A percentile compares a stretch with the other conserved stretches of the same genome.
Evolutionary conservation across 1,140 invertebrate species (phyloP).

Genomic region (Delia radicum): DNA sequence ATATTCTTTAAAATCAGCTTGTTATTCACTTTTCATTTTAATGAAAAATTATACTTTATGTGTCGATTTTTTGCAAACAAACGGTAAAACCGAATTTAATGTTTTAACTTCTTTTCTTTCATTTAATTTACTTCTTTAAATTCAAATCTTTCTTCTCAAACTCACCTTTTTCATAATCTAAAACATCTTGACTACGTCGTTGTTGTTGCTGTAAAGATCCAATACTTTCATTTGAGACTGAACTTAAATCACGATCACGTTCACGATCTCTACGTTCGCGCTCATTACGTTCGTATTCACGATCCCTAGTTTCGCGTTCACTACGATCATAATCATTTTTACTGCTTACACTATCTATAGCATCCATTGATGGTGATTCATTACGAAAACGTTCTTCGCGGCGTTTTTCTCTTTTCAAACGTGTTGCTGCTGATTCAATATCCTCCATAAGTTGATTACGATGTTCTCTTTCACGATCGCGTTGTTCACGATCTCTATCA

Average conservation of each 20-base stretch:
- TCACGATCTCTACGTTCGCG: constrained; percentile 39
- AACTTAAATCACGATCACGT: constrained; percentile 52
- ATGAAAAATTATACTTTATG: too few relatives aligned
- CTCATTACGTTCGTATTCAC: constrained; percentile 44
- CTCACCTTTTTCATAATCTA: constrained; percentile 60
- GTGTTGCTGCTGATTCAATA: background rate
- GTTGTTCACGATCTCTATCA: constrained; percentile 29
- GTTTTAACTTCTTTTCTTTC: too few relatives aligned
- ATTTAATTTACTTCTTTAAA: too few relatives aligned
- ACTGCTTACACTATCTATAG: background rate
- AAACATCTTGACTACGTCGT: constrained; percentile 54
- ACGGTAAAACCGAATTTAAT: too few relatives aligned
- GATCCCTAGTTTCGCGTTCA: constrained; percentile 16
- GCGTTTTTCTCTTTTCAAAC: constrained; percentile 32
- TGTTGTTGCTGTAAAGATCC: constrained; percentile 51
- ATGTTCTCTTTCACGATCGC: constrained; percentile 26
- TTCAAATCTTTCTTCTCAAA: background rate
- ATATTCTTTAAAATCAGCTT: too few relatives aligned
- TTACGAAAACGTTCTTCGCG: constrained; percentile 25
- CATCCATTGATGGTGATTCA: constrained; percentile 24
- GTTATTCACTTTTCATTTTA: too few relatives aligned
- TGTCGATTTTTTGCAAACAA: too few relatives aligned
- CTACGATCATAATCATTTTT: constrained; percentile 11
- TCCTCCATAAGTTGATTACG: constrained; percentile 9
- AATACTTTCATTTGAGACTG: constrained; percentile 55